Conservation (phyloP, 1,140 invertebrate species). For the Brachionus rotundiformis region DNA sequence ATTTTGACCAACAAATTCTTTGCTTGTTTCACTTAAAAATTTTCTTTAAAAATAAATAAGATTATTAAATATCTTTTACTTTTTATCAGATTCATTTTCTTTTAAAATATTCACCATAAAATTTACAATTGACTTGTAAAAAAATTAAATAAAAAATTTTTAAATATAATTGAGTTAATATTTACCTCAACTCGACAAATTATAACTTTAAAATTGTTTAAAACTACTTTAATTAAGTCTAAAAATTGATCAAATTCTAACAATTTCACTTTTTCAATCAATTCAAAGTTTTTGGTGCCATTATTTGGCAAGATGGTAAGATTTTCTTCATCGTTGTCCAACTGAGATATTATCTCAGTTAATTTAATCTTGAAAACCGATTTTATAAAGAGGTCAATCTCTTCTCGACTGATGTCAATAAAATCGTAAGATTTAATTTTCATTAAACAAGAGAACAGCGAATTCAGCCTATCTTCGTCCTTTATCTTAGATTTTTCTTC, state of each 20-base stretch:
- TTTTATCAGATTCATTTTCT: background rate
- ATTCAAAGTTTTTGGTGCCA: constrained; percentile 57
- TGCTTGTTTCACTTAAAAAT: constrained; percentile 3
- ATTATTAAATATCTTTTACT: background rate
- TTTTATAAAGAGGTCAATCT: constrained; percentile 53
- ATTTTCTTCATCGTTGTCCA: constrained; percentile 59
- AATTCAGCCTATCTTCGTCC: constrained; percentile 63
- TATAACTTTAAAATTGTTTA: constrained; percentile 71
- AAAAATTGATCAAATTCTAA: constrained; percentile 78
- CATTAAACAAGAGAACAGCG: constrained; percentile 60
- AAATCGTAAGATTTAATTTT: constrained; percentile 59
- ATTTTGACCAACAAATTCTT: constrained; percentile 68
- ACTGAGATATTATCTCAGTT: constrained; percentile 63
- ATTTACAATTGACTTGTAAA: constrained; percentile 8
- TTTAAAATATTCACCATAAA: constrained; percentile 31
- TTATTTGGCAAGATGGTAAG: constrained; percentile 57
- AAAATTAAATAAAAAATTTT: background rate
- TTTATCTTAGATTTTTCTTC: constrained; percentile 57
- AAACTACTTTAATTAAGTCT: constrained; percentile 74
- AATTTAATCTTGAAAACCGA: constrained; percentile 61
- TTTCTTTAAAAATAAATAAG: background rate
- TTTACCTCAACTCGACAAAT: constrained; percentile 70
- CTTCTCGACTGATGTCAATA: constrained; percentile 56
- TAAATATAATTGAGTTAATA: constrained; percentile 52
- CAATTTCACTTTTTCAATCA: constrained; percentile 71